These are phyloP conservation scores for Calosoma granatense DNA, from an alignment of 1,140 invertebrate species.

Conservation along the genomic window DNA sequence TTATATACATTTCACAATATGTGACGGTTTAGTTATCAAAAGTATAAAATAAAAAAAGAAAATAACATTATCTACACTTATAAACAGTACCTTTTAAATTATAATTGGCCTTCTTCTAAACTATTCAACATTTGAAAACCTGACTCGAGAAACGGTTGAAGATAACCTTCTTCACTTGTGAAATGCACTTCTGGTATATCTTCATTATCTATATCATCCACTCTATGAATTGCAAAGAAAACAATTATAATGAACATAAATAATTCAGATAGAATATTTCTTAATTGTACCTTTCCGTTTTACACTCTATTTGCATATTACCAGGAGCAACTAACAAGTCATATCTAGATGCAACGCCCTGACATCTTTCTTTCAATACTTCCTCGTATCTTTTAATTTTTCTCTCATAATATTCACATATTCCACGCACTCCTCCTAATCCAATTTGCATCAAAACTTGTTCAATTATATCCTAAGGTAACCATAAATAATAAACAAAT, in stretches of 20 bases:
- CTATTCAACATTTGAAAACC: constrained; percentile 3
- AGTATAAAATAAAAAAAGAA: too few relatives aligned
- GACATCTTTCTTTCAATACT: background rate
- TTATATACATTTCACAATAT: too few relatives aligned
- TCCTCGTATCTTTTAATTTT: background rate
- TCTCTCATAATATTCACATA: background rate
- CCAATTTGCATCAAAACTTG: background rate
- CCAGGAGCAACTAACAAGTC: background rate
- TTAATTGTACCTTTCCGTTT: background rate
- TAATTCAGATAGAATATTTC: too few relatives aligned
- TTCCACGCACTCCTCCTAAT: background rate
- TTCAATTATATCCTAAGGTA: background rate
- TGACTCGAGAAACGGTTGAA: background rate
- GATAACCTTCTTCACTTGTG: background rate
- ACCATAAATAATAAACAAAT: too few relatives aligned
- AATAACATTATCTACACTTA: too few relatives aligned
- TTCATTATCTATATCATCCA: background rate
- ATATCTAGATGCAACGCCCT: background rate
- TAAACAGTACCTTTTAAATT: background rate
- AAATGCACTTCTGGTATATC: constrained; percentile 1
- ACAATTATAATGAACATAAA: background rate
- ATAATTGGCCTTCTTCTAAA: background rate
- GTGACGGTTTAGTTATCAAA: too few relatives aligned
- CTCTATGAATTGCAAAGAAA: background rate
- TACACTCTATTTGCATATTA: background rate